A percentile compares a stretch with the other conserved stretches of the same genome.
Conservation (phyloP, 2,888 invertebrate species). For the Brachypalpus laphriformis region DNA sequence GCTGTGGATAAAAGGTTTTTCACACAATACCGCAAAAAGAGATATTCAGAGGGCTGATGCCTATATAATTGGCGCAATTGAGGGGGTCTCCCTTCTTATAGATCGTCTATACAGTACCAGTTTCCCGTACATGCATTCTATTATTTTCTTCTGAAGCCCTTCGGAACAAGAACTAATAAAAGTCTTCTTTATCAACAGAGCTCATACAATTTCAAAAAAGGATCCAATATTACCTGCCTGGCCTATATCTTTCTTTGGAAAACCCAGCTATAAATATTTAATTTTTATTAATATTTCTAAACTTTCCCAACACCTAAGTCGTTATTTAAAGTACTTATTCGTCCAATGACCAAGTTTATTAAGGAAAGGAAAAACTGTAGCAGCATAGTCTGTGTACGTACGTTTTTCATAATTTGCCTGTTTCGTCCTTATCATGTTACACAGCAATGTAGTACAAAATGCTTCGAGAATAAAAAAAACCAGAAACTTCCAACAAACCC, state of each 20-base stretch:
- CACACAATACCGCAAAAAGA: too few relatives aligned
- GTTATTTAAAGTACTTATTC: neutral
- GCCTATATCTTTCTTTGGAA: neutral
- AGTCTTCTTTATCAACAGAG: too few relatives aligned
- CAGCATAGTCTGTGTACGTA: neutral
- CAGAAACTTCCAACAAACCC: neutral
- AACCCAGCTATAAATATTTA: neutral
- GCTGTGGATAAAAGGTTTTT: too few relatives aligned
- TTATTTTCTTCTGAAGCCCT: too few relatives aligned
- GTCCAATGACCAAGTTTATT: neutral
- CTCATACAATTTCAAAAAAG: too few relatives aligned
- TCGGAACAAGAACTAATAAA: too few relatives aligned
- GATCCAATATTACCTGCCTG: neutral
- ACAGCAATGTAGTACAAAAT: conserved; percentile 19
- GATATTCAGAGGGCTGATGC: too few relatives aligned
- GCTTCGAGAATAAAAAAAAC: conserved; percentile 3
- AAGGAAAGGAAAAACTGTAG: too few relatives aligned
- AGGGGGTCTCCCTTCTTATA: too few relatives aligned
- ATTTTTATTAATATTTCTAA: neutral
- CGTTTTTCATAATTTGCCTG: neutral
- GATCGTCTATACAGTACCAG: too few relatives aligned
- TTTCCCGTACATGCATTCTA: too few relatives aligned
- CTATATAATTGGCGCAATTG: too few relatives aligned
- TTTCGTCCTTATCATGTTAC: conserved; percentile 23
- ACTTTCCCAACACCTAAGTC: neutral